A percentile compares a stretch with the other conserved stretches of the same genome.
phyloP scores from a whole-genome alignment of 2,113 vertebrate genomes.

The Antennarius striatus region DNA sequence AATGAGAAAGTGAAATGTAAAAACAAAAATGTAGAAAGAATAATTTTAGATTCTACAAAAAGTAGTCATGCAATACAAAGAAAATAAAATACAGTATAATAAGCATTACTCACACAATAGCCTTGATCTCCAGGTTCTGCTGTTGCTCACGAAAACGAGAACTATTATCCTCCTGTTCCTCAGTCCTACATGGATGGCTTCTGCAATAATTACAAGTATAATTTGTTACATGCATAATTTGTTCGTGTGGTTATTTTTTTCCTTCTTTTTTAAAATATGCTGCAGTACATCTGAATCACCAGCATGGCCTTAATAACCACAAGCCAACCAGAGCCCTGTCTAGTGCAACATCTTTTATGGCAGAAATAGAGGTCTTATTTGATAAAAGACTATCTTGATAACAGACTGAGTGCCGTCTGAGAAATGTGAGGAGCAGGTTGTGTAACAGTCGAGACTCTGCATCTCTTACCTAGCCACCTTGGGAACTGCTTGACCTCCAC shows the following conservation, averaged over 20 bases:
- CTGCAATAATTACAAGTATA: constrained; percentile 33
- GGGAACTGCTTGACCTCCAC: constrained; percentile 48
- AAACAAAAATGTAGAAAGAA: constrained; percentile 1
- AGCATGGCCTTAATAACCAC: neutral
- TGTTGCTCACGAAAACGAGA: constrained; percentile 52
- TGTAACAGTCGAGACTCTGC: neutral
- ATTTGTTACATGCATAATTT: no score
- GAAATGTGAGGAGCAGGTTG: neutral
- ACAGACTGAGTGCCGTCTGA: neutral
- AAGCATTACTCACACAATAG: constrained; percentile 70
- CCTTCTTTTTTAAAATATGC: no score
- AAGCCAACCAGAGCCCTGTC: no score
- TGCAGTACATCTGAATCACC: neutral
- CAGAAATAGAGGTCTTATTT: neutral
- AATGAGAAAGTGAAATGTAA: neutral
- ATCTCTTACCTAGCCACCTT: constrained; percentile 70
- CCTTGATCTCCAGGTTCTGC: constrained; percentile 69
- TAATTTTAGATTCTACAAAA: neutral
- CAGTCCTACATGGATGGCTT: constrained; percentile 50
- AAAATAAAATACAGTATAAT: no score
- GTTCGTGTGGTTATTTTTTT: no score
- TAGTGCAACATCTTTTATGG: neutral
- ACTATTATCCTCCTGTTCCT: constrained; percentile 65
- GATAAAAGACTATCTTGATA: neutral
- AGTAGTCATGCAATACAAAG: neutral